Evolutionary conservation across 2,113 vertebrate genomes (phyloP).

Genomic region (Dissostichus mawsoni): DNA sequence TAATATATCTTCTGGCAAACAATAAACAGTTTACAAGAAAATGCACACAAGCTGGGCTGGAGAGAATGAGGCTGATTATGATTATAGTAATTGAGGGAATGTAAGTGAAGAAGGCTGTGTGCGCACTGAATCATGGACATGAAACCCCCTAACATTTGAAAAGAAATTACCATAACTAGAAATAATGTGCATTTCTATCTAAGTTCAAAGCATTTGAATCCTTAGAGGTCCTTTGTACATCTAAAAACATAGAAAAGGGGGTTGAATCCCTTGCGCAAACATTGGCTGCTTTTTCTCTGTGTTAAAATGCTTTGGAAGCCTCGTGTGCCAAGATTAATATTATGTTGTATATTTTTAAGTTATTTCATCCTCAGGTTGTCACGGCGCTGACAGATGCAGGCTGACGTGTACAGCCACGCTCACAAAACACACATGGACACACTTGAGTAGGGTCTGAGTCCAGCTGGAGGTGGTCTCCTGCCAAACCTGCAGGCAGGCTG

Average conservation of each 20-base stretch:
- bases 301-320: constrained; percentile 16
- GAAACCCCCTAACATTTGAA: background rate
- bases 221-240: background rate
- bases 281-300: constrained; percentile 7
- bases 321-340: constrained; percentile 7
- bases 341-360: constrained; percentile 34
- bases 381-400: constrained; percentile 62
- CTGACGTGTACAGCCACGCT: constrained; percentile 61
- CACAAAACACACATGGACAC: constrained; percentile 63
- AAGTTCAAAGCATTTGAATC: background rate
- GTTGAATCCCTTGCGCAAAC: background rate
- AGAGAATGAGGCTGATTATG: constrained; percentile 25
- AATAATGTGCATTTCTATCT: background rate
- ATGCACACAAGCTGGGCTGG: background rate
- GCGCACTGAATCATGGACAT: background rate
- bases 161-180: constrained; percentile 10
- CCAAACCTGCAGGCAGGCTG: constrained; percentile 74
- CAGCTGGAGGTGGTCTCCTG: constrained; percentile 78
- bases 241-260: background rate
- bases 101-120: background rate
- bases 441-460: constrained; percentile 65
- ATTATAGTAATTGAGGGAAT: constrained; percentile 22
- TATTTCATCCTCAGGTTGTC: constrained; percentile 57
- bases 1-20: constrained; percentile 1
- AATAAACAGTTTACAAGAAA: background rate